Base-by-base conservation (phyloP, 2,888 invertebrate species). In the Drosophila demipolita region DNA sequence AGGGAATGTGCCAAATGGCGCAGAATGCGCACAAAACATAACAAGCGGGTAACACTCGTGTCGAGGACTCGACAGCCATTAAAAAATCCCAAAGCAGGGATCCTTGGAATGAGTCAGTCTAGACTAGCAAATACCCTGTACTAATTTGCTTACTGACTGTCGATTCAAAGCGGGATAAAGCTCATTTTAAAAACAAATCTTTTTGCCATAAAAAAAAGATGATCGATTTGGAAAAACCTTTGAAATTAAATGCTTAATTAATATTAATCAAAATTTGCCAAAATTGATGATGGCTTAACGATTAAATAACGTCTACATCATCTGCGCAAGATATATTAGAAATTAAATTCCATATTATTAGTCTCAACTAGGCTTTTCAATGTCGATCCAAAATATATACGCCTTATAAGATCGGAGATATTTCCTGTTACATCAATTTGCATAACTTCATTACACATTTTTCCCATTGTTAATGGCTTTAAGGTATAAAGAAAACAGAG, bases 1-100 rank as follows among this genome's bases (percentile, higher is more conserved):
- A 64, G 80, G 78, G 81, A 78, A 74, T 70, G 68, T 78, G 74
- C 70, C 84, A 78, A 78, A 74, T 77, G 75, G 80, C 60, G 79
- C 80, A 70, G 75, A 77, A 79, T 57, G 75, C 55, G 62, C 55
- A 65, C 42, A 36, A 52, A 68, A 57, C 66, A 63, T 45, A 65
- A 61, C 63, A 65, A 66, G 50, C 75, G 54, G 72, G 17, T 49
- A 61, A 64, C 58, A 49, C 53, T n/a, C 52, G 38, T 52, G 42
- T 12, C 58, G 63, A 59, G 33, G n/a, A 45, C 59, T 76, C 60
- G 8, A 8, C 50, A 60, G 66, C 55, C 54, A 38, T n/a, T n/a
- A 8, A 54, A 54, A 57, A 36, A 8, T 7, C 8, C 15, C 45
- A 23, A 45, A 23, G 15, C 45, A 38, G 9, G 32, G 8, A 35